Evolutionary conservation across 1,140 invertebrate species (phyloP), one percentile per base, ranked within the genome.

Genomic region (Zaprionus gabonicus): DNA sequence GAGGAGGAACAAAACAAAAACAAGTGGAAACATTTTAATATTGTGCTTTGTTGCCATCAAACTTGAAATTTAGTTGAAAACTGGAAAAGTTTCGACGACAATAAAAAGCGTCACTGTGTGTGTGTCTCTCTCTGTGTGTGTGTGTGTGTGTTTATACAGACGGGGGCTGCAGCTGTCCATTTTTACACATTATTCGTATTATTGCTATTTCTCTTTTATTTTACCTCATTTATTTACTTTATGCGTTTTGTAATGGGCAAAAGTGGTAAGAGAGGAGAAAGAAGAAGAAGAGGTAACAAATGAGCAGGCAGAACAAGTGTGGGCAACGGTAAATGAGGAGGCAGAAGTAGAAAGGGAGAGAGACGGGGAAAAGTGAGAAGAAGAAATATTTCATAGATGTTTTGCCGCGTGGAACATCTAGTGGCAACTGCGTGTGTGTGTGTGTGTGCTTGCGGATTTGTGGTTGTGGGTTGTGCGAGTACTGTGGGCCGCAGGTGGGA

Each of bases 181-280:
- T 63, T 63, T 31, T 31, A 31, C 44, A 51, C 46, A 20, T 51
- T 23, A 13, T 38, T 34, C 44, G 23, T 51, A 20, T 51, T 23
- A 13, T 38, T 55, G 41, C 41, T 17, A 28, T 7, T 20, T 41
- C 41, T 13, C 20, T 63, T 44, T 63, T 44, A 17, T 27, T 41
- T 41, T 46, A 15, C 20, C 20, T 51, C 46, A 51, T 51, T 51
- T 51, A 57, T n/a, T 38, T 38, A 46, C 49, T 51, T 31, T 27
- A 55, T 66, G 49, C 17, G 36, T 46, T 44, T 67, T 53, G 64
- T 67, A 62, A 71, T 71, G 75, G 78, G 63, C 55, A 78, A 80
- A 73, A 80, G 78, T 78, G 77, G 83, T 73, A 83, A 80, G 60
- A 53, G 41, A 66, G 34, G 20, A 12, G 27, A 56, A 34, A 27